phyloP scores from a whole-genome alignment of 2,797 vertebrate species.

The Falco novaeseelandiae region DNA sequence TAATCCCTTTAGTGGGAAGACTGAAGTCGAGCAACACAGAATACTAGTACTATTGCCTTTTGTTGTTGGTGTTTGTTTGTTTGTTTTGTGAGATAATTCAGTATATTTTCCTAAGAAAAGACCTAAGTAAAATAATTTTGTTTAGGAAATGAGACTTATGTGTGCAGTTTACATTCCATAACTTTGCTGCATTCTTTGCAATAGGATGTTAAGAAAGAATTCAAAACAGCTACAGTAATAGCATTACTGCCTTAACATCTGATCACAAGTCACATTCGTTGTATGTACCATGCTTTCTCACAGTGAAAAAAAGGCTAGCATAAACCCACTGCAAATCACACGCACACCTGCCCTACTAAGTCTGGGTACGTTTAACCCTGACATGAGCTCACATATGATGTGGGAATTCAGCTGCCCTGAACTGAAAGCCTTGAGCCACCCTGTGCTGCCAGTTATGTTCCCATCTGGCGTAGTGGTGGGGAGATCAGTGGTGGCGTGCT shows the following conservation, averaged over 20 bases:
- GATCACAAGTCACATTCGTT: neutral
- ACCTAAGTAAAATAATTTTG: neutral
- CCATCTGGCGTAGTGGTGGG: neutral
- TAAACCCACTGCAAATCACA: neutral
- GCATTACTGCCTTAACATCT: neutral
- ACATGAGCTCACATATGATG: neutral
- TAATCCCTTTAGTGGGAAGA: neutral
- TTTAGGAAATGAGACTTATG: neutral
- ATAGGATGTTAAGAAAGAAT: neutral
- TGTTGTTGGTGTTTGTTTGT: neutral
- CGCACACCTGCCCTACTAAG: neutral
- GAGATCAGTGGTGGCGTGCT: neutral
- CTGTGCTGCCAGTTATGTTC: neutral
- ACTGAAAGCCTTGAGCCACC: neutral
- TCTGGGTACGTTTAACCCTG: neutral
- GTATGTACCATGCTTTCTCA: neutral
- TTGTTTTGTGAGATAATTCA: neutral
- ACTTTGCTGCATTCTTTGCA: neutral
- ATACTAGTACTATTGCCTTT: neutral
- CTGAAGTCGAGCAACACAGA: neutral
- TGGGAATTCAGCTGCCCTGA: neutral
- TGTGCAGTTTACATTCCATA: neutral
- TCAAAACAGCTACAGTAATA: neutral
- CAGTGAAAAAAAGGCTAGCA: neutral
- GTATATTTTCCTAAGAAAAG: neutral